These are phyloP conservation scores for Siniperca chuatsi DNA, from an alignment of 2,113 vertebrate genomes.

Conservation along the genomic window DNA sequence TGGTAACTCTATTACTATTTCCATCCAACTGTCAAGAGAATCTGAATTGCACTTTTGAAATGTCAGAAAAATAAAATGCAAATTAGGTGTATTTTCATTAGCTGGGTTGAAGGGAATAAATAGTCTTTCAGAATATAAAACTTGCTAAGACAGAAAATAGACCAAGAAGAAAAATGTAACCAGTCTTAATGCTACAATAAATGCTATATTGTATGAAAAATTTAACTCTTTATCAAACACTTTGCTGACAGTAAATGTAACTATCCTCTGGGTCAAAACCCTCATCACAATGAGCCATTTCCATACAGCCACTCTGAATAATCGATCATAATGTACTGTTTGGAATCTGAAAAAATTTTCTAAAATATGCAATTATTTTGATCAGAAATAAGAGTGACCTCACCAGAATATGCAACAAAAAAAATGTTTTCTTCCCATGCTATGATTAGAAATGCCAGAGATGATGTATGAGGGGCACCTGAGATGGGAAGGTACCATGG, in stretches of 20 bases:
- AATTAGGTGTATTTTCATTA: conserved; percentile 70
- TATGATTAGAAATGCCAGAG: conserved; percentile 64
- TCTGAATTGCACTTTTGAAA: conserved; percentile 64
- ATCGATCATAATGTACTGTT: conserved; percentile 11
- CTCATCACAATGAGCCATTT: conserved; percentile 14
- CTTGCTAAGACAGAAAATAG: conserved; percentile 37
- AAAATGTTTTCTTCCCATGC: conserved; percentile 4
- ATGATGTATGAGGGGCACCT: conserved; percentile 60
- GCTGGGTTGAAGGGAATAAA: conserved; percentile 43
- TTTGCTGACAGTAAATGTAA: conserved; percentile 20
- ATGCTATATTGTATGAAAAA: conserved; percentile 1
- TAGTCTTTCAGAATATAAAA: conserved; percentile 44
- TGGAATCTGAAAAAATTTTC: not conserved
- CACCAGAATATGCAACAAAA: conserved; percentile 19
- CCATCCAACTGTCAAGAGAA: conserved; percentile 66
- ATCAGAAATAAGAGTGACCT: conserved; percentile 19
- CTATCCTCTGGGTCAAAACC: conserved; percentile 13
- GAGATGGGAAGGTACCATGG: conserved; percentile 39
- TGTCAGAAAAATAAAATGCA: conserved; percentile 67
- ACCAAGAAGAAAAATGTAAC: conserved; percentile 25
- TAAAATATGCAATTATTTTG: conserved; percentile 14
- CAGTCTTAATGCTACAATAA: conserved; percentile 1
- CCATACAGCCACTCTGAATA: conserved; percentile 7
- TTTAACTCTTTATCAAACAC: conserved; percentile 13
- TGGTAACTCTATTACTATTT: conserved; percentile 66